Percentiles rank a stretch among this genome's conserved stretches.
These are phyloP conservation scores for Microtus pennsylvanicus DNA, from an alignment of 2,113 vertebrate genomes.

Conservation along the genomic window DNA sequence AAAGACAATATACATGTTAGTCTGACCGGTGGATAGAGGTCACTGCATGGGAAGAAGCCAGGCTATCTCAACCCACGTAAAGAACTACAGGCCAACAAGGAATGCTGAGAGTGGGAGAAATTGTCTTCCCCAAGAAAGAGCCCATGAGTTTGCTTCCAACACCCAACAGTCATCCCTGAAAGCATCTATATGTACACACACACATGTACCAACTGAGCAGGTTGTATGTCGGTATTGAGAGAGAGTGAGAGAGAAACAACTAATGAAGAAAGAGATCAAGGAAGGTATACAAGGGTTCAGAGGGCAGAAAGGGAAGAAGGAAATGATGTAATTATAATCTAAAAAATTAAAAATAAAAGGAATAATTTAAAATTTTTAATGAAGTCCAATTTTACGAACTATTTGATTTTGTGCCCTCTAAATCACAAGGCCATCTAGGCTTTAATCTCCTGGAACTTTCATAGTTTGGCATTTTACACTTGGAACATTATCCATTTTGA, in stretches of 20 bases:
- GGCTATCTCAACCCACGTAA: not conserved
- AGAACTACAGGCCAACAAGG: not conserved
- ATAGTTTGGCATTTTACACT: not conserved
- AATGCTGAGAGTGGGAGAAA: not conserved
- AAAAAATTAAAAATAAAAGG: not conserved
- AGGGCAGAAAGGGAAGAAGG: not conserved
- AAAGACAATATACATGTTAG: not conserved
- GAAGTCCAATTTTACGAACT: not conserved
- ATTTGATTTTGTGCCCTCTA: not conserved
- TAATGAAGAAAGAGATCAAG: not conserved
- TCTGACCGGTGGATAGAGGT: not conserved
- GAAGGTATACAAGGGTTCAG: not conserved
- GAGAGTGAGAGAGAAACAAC: not conserved
- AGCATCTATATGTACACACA: not conserved
- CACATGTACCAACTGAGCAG: not conserved
- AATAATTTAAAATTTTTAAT: not conserved
- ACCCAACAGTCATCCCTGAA: not conserved
- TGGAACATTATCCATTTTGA: not conserved
- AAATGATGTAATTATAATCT: not conserved
- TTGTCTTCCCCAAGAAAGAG: not conserved
- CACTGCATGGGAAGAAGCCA: not conserved
- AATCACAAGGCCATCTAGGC: not conserved
- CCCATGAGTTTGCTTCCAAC: not conserved
- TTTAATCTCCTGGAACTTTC: not conserved
- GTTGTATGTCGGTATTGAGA: not conserved